phyloP scores from a whole-genome alignment of 1,140 invertebrate species.

The Drosophila nasuta region DNA sequence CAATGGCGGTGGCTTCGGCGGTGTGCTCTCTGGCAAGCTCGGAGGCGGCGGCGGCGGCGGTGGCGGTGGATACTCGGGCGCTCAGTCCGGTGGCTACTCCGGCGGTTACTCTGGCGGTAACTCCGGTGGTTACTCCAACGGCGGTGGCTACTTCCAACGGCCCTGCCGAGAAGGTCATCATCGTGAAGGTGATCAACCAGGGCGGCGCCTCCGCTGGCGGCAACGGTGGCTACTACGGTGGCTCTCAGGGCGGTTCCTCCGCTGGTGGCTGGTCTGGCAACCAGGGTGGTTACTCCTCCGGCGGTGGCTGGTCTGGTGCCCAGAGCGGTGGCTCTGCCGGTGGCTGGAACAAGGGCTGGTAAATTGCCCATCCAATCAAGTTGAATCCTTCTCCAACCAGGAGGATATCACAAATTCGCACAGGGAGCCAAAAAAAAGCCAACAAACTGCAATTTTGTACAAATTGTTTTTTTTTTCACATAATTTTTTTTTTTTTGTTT shows the following conservation, averaged over 20 bases:
- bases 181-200: slow-evolving; percentile 61
- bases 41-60: slow-evolving; percentile 24
- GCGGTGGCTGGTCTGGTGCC: slow-evolving; percentile 49
- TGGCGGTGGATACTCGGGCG: slow-evolving; percentile 41
- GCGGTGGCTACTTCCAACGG: slow-evolving; percentile 35
- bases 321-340: slow-evolving; percentile 32
- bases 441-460: slow-evolving; percentile 37
- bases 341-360: slow-evolving; percentile 75
- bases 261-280: slow-evolving; percentile 47
- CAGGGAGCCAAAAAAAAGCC: slow-evolving; percentile 60
- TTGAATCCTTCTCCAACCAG: no score
- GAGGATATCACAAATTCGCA: slow-evolving; percentile 44
- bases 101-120: slow-evolving; percentile 46
- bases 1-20: slow-evolving; percentile 39
- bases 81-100: slow-evolving; percentile 19
- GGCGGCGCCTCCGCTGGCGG: slow-evolving; percentile 26
- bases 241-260: slow-evolving; percentile 33
- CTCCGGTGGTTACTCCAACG: slow-evolving; percentile 29
- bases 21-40: slow-evolving; percentile 31
- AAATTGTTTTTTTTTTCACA: slow-evolving; percentile 36
- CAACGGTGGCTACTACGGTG: slow-evolving; percentile 34
- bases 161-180: slow-evolving; percentile 62
- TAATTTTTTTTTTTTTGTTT: slow-evolving; percentile 54
- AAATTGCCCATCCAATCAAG: slow-evolving; percentile 2
- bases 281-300: slow-evolving; percentile 27